Percentiles rank a stretch among this genome's conserved stretches.
Evolutionary conservation across 2,113 vertebrate genomes (phyloP).

Genomic region (Gymnobelideus leadbeateri): DNA sequence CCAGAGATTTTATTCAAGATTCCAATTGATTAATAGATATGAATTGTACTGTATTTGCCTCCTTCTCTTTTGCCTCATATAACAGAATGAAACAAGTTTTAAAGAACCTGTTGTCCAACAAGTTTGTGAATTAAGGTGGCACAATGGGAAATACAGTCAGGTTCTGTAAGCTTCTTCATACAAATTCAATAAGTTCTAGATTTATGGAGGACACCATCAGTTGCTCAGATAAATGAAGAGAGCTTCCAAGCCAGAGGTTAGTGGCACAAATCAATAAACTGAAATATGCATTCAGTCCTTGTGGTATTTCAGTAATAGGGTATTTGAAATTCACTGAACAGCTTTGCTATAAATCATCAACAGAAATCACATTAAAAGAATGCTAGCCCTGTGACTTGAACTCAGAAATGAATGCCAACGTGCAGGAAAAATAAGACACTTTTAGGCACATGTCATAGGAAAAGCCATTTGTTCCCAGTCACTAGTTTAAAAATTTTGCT

Average conservation of each 20-base stretch:
- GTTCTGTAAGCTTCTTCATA: constrained; percentile 44
- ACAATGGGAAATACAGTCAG: constrained; percentile 54
- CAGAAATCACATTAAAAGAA: constrained; percentile 62
- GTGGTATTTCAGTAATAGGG: constrained; percentile 62
- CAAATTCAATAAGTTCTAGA: constrained; percentile 67
- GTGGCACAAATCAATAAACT: constrained; percentile 71
- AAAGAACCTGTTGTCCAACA: constrained; percentile 65
- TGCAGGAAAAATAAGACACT: constrained; percentile 51
- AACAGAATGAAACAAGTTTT: constrained; percentile 44
- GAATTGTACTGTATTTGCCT: neutral
- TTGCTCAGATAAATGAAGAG: constrained; percentile 74
- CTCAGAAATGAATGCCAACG: constrained; percentile 53
- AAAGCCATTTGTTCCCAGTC: constrained; percentile 43
- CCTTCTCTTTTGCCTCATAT: neutral
- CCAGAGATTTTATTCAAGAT: constrained; percentile 40
- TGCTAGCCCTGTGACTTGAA: constrained; percentile 37
- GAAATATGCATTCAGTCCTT: constrained; percentile 55
- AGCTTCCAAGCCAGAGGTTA: constrained; percentile 58
- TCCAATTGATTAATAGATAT: constrained; percentile 32
- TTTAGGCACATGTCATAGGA: constrained; percentile 46
- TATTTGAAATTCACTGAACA: constrained; percentile 55
- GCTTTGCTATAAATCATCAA: constrained; percentile 60
- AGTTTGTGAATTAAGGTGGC: constrained; percentile 49
- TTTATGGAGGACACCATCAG: constrained; percentile 61
- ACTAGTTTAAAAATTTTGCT: constrained; percentile 20